A percentile compares a stretch with the other conserved stretches of the same genome.
Conservation (phyloP, 37 sponge, comb jelly and placozoan genomes). For the Cladorhizidae sp. region DNA sequence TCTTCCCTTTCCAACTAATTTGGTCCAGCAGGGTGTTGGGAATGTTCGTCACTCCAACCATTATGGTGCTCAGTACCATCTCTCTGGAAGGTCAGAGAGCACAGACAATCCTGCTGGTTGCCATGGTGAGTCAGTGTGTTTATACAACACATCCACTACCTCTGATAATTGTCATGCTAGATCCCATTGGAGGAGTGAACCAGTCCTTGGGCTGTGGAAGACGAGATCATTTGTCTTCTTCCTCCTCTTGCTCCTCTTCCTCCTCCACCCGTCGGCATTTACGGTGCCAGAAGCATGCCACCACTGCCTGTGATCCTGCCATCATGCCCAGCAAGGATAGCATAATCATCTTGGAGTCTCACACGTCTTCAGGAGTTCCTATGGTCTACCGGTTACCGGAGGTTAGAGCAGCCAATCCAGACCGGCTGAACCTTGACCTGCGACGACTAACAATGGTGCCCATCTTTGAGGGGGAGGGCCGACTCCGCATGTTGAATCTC, state of each 20-base stretch:
- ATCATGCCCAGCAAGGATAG: conserved; percentile 24
- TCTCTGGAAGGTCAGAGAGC: conserved; percentile 7
- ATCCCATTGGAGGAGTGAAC: background rate
- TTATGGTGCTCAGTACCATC: conserved; percentile 34
- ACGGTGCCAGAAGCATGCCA: conserved; percentile 8
- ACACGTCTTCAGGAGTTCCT: conserved; percentile 65
- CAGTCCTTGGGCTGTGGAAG: conserved; percentile 30
- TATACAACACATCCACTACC: background rate
- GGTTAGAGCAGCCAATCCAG: conserved; percentile 82
- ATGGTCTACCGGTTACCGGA: conserved; percentile 82
- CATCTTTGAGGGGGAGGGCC: conserved; percentile 87
- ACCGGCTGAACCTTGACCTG: conserved; percentile 89
- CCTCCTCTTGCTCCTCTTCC: background rate
- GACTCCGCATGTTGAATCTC: conserved; percentile 88
- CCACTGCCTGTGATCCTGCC: too few relatives aligned
- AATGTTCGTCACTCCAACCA: background rate
- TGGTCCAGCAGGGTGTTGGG: background rate
- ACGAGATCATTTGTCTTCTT: conserved; percentile 11
- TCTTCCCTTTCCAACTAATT: too few relatives aligned
- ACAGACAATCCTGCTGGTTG: background rate
- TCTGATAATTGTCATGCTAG: background rate
- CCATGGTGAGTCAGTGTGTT: background rate
- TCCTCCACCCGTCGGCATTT: background rate
- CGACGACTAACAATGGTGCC: conserved; percentile 85
- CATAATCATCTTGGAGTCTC: conserved; percentile 49